Evolutionary conservation across 53 echinoderm and acorn worm species (phyloP).

Genomic region (Arbacia lixula): DNA sequence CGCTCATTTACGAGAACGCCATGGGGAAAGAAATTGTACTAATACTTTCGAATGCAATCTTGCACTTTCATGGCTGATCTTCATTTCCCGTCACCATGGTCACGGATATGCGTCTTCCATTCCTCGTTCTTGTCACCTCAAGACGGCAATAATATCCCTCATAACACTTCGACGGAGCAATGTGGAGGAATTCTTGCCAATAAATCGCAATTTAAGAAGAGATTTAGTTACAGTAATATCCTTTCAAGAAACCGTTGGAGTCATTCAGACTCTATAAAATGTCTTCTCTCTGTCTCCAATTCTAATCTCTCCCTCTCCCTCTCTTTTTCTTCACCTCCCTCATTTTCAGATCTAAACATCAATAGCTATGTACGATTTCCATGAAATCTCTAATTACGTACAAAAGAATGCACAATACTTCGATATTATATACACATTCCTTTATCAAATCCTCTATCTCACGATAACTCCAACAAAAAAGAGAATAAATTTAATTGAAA

Average conservation of each 20-base stretch:
- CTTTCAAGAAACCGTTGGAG: constrained; percentile 3
- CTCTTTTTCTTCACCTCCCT: no score
- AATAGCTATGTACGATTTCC: no score
- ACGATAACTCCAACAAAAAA: no score
- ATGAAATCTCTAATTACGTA: no score
- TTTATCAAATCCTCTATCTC: no score
- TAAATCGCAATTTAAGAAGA: constrained; percentile 39
- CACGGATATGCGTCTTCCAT: neutral
- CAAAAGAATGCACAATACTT: no score
- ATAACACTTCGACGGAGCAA: constrained; percentile 4
- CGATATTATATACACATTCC: no score
- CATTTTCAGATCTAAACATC: no score
- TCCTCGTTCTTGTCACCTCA: neutral
- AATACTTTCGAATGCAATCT: constrained; percentile 1
- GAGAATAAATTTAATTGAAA: no score
- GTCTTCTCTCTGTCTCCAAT: constrained; percentile 26
- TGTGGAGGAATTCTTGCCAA: constrained; percentile 6
- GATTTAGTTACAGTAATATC: constrained; percentile 58
- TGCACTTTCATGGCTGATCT: constrained; percentile 8
- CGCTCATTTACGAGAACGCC: neutral
- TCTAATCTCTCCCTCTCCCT: neutral
- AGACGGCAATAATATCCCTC: constrained; percentile 11
- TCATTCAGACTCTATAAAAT: neutral
- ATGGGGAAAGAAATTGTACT: neutral
- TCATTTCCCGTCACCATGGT: constrained; percentile 7